Conservation (phyloP, 2,113 vertebrate genomes). For the Phaethornis superciliosus region DNA sequence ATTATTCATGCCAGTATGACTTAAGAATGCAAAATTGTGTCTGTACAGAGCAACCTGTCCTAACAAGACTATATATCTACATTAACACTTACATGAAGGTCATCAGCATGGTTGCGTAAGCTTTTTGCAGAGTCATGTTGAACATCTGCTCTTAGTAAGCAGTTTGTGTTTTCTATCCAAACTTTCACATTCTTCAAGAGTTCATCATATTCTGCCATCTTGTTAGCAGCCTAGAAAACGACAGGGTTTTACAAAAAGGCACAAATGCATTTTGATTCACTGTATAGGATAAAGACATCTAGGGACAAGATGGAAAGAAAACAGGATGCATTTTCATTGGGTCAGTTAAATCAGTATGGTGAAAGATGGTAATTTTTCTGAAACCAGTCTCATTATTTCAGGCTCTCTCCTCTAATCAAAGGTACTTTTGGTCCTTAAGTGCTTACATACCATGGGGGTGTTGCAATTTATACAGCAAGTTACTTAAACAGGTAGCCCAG, state of each 20-base stretch:
- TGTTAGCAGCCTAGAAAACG: conserved; percentile 79
- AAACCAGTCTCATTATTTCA: background rate
- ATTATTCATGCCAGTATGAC: background rate
- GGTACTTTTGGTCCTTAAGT: background rate
- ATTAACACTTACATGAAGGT: conserved; percentile 80
- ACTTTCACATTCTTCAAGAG: conserved; percentile 80
- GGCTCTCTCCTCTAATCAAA: background rate
- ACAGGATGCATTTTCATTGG: background rate
- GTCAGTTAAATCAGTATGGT: background rate
- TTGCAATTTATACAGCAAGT: background rate
- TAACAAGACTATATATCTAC: background rate
- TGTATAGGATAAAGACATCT: background rate
- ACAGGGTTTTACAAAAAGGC: background rate
- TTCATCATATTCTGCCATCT: conserved; percentile 87
- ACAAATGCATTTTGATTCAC: background rate
- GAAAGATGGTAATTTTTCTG: background rate
- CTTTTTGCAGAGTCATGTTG: conserved; percentile 81
- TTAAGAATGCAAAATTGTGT: background rate
- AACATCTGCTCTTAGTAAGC: conserved; percentile 80
- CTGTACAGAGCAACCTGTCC: background rate
- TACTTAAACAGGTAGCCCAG: background rate
- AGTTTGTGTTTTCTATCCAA: conserved; percentile 85
- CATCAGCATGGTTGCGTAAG: conserved; percentile 76
- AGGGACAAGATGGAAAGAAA: background rate
- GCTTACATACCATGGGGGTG: background rate